Conservation (phyloP, 1,140 invertebrate species). For the Pogonognathellus flavescens region DNA sequence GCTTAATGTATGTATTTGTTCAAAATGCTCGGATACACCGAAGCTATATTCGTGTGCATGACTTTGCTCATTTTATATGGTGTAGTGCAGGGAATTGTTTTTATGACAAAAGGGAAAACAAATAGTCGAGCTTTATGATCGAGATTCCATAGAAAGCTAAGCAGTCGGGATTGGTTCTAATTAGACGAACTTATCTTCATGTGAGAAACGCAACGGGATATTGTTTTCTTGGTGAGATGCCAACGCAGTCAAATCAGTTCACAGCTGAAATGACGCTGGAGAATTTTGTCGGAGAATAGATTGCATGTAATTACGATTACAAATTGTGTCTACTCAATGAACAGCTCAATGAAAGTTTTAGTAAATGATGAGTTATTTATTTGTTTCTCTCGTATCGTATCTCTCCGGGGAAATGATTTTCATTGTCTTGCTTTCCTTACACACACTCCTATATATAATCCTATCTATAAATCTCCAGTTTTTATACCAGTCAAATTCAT, state of each 20-base stretch:
- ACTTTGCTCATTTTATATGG: too few species aligned
- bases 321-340: constrained; percentile 32
- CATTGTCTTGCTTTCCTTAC: constrained; percentile 27
- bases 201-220: constrained; percentile 10
- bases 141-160: neutral
- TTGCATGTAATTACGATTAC: constrained; percentile 43
- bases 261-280: neutral
- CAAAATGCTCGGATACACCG: too few species aligned
- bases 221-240: constrained; percentile 6
- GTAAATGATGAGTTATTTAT: constrained; percentile 38
- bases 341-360: constrained; percentile 28
- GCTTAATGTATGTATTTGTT: too few species aligned
- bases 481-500: too few species aligned
- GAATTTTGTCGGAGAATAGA: constrained; percentile 25
- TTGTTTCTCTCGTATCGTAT: neutral
- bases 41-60: too few species aligned
- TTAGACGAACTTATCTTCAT: constrained; percentile 12
- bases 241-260: constrained; percentile 28
- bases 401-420: neutral
- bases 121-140: neutral
- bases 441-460: neutral
- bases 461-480: too few species aligned
- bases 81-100: constrained; percentile 4
- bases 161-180: constrained; percentile 24
- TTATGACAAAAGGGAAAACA: constrained; percentile 3